Conservation (phyloP, 2,113 vertebrate species). For the Ceyx cyanopectus region DNA sequence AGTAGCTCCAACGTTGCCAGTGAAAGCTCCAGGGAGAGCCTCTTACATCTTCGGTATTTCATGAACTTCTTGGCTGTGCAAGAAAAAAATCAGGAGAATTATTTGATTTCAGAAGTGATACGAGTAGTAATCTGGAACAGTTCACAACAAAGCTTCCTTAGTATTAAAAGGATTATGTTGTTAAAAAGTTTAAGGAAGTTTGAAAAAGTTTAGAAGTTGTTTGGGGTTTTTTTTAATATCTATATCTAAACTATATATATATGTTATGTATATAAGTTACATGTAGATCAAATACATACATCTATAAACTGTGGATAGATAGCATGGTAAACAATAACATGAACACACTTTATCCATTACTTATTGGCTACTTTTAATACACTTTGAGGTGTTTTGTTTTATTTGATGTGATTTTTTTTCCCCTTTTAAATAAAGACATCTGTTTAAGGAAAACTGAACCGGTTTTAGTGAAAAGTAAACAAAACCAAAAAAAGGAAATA, state of each 20-base stretch:
- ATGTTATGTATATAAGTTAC: too few relatives aligned
- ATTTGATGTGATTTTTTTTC: not conserved
- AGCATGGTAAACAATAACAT: not conserved
- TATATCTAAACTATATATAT: too few relatives aligned
- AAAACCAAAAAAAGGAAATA: not conserved
- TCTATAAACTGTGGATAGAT: too few relatives aligned
- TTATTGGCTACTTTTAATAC: not conserved
- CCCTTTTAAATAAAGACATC: not conserved
- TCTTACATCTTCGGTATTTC: not conserved
- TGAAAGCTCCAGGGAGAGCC: fast-evolving
- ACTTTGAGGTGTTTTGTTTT: fast-evolving
- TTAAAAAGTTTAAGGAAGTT: not conserved
- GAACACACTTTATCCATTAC: not conserved
- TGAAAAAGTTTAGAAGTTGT: not conserved
- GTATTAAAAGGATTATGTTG: not conserved
- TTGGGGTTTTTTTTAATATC: not conserved
- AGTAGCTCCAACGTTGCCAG: fast-evolving
- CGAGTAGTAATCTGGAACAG: not conserved
- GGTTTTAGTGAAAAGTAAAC: not conserved
- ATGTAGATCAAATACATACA: too few relatives aligned
- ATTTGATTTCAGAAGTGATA: not conserved
- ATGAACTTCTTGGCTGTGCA: fast-evolving
- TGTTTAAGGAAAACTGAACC: not conserved
- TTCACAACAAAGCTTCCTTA: not conserved
- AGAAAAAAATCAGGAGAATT: not conserved